phyloP scores from a whole-genome alignment of 2,888 invertebrate genomes.

The Neelides folsomi region DNA sequence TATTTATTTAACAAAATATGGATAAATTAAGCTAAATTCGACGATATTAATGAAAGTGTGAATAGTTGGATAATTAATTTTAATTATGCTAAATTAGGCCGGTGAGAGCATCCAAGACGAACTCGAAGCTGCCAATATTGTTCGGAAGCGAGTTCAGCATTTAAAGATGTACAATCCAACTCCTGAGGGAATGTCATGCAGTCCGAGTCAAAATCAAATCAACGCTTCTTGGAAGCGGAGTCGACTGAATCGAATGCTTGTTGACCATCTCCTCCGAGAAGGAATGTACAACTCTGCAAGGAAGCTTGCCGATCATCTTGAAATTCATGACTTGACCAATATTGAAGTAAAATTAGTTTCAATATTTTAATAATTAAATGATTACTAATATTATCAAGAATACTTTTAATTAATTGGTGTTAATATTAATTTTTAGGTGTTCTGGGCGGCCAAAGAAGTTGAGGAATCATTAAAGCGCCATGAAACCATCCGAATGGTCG shows the following conservation, averaged over 20 bases:
- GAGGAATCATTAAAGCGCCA: slow-evolving; percentile 68
- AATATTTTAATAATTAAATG: background rate
- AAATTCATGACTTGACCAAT: slow-evolving; percentile 76
- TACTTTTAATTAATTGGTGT: too few species aligned
- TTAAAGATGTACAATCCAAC: slow-evolving; percentile 51
- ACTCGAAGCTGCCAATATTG: slow-evolving; percentile 73
- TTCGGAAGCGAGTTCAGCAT: slow-evolving; percentile 84
- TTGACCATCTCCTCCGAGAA: slow-evolving; percentile 86
- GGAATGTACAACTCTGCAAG: slow-evolving; percentile 93
- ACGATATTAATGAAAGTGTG: background rate
- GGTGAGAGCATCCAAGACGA: slow-evolving; percentile 88
- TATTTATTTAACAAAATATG: slow-evolving; percentile 6
- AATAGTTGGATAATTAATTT: background rate
- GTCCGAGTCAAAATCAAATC: slow-evolving; percentile 43
- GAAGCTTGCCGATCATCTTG: slow-evolving; percentile 66
- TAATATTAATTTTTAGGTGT: slow-evolving; percentile 34
- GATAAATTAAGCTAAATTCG: background rate
- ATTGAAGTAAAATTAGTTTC: slow-evolving; percentile 41
- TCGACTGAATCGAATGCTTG: slow-evolving; percentile 85
- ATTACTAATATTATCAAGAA: too few species aligned
- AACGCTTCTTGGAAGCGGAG: slow-evolving; percentile 62
- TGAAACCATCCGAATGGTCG: slow-evolving; percentile 75
- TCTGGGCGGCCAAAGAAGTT: slow-evolving; percentile 46
- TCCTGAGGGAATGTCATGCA: slow-evolving; percentile 8
- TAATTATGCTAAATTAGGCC: slow-evolving; percentile 42